Evolutionary conservation across 2,797 vertebrate genomes (phyloP).

Genomic region (Anguilla pacifica): DNA sequence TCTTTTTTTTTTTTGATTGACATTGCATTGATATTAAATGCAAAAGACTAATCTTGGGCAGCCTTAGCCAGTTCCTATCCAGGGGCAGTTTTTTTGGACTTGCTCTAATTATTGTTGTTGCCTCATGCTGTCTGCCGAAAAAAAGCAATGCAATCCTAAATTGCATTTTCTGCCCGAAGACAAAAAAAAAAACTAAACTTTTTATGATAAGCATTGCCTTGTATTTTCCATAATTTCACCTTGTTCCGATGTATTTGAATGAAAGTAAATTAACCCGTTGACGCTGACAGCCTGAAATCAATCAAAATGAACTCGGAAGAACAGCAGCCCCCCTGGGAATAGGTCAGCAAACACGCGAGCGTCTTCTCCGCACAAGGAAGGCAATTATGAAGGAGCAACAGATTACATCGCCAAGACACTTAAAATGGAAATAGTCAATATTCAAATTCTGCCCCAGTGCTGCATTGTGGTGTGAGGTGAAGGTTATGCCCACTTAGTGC

Average conservation of each 20-base stretch:
- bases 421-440: constrained; percentile 29
- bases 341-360: constrained; percentile 28
- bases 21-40: neutral
- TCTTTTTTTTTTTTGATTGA: constrained; percentile 8
- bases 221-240: constrained; percentile 43
- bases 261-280: constrained; percentile 50
- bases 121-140: constrained; percentile 33
- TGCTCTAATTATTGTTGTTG: constrained; percentile 52
- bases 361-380: constrained; percentile 26
- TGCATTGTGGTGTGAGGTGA: neutral
- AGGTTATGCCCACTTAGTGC: constrained; percentile 20
- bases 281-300: constrained; percentile 48
- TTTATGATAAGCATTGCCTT: constrained; percentile 44
- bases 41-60: neutral
- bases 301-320: constrained; percentile 37
- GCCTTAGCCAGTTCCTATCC: constrained; percentile 5
- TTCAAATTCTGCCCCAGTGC: constrained; percentile 5
- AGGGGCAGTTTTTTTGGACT: constrained; percentile 10
- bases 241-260: constrained; percentile 45
- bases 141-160: constrained; percentile 48
- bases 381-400: constrained; percentile 50
- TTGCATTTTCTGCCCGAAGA: constrained; percentile 51
- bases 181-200: constrained; percentile 33
- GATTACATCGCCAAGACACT: constrained; percentile 39
- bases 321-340: constrained; percentile 13